Conservation (phyloP, 2,888 invertebrate genomes). For the Fissipunctia ypsillon region DNA sequence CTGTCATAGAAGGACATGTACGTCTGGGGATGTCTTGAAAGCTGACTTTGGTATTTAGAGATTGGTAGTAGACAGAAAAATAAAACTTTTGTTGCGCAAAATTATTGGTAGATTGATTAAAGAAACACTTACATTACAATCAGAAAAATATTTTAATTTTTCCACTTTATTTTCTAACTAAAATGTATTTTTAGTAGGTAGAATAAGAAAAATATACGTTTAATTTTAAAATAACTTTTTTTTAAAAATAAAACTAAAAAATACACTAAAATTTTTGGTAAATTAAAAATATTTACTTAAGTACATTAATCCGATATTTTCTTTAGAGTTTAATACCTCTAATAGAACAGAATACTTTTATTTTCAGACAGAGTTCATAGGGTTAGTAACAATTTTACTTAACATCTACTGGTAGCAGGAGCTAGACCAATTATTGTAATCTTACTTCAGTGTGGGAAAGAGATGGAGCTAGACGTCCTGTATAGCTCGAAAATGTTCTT, state of each 20-base stretch:
- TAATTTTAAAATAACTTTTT: background rate
- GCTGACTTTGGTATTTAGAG: background rate
- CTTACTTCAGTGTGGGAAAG: too few species aligned
- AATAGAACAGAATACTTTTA: too few species aligned
- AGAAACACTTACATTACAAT: background rate
- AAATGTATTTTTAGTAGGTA: background rate
- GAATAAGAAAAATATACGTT: background rate
- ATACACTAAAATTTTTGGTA: background rate
- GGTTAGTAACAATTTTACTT: too few species aligned
- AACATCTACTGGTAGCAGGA: too few species aligned
- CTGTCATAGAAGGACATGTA: background rate
- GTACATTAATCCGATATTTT: too few species aligned
- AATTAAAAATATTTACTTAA: background rate
- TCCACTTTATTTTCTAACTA: background rate
- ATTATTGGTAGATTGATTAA: background rate
- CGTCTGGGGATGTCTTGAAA: background rate
- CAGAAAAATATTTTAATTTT: background rate
- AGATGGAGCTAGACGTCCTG: too few species aligned
- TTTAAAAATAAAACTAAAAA: background rate
- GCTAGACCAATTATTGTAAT: too few species aligned
- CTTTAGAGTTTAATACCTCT: too few species aligned
- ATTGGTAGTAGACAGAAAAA: background rate
- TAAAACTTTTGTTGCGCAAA: background rate
- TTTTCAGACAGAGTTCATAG: too few species aligned
- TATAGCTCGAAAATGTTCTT: too few species aligned